Evolutionary conservation across 2,888 invertebrate genomes (phyloP), one percentile per base, ranked within the genome.

Genomic region (Terebella lapidaria): DNA sequence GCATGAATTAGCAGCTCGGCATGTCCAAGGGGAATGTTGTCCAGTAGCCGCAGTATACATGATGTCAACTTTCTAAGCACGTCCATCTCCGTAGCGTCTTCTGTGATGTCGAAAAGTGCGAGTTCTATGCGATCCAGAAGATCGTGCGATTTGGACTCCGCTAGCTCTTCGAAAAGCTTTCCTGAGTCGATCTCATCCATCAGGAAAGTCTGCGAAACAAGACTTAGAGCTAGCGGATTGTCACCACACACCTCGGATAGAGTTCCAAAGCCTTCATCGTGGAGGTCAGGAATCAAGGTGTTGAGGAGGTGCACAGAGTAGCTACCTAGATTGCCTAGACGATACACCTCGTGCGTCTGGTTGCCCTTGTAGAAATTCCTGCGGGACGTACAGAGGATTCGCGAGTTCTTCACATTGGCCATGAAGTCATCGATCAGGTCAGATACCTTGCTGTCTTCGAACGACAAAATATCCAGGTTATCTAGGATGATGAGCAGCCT

Each of bases 401-500:
- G 58, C n/a, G 58, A 25, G 29, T 64, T 57, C 20, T 59, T 51
- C 42, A 63, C 60, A 5, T 57, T 22, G 27, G 49, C n/a, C 35
- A 64, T 26, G n/a, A 65, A 27, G 27, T 57, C 54, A 25, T 65
- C 61, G 20, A 64, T 24, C 2, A 58, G 29, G 2, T 56, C 46
- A 22, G 61, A 61, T 22, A 57, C 42, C 28, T 47, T 42, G 26
- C 45, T 54, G 29, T 59, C 56, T 27, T 61, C 59, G 25, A 54
- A 56, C 20, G 35, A 4, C 5, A 22, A 35, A 24, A 63, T 51
- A 25, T 67, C 67, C 2, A 67, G 30, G 59, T 67, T 66, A 58
- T 67, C 67, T n/a, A 67, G 56, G 3, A 67, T 24, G 42, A 67
- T 24, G 24, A 67, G 52, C 3, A 67, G 27, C 20, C 58, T 57